Conservation (phyloP, 2,797 vertebrate genomes). For the Tapirus indicus region DNA sequence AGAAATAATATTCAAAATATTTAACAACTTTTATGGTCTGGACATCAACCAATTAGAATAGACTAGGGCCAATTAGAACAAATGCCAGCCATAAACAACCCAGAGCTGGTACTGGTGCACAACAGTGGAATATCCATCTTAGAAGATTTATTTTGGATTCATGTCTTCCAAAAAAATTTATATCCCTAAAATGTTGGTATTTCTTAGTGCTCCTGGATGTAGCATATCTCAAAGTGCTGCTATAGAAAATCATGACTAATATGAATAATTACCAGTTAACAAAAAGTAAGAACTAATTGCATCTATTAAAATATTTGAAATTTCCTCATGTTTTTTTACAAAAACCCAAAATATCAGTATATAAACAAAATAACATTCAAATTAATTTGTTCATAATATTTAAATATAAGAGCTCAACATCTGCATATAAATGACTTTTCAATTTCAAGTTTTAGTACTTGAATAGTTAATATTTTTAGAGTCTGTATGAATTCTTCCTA, state of each 20-base stretch:
- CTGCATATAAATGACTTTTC: not conserved
- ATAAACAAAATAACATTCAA: conserved; percentile 46
- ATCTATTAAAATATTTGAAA: conserved; percentile 5
- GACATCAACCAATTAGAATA: not conserved
- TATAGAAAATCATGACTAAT: conserved; percentile 39
- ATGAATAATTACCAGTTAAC: not conserved
- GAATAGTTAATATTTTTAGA: not conserved
- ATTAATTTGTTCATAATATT: not conserved
- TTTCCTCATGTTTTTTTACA: conserved; percentile 29
- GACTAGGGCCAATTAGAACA: not conserved
- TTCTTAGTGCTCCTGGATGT: conserved; percentile 13
- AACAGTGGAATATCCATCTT: not conserved
- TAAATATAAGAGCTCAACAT: not conserved
- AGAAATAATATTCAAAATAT: not conserved
- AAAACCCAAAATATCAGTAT: not conserved
- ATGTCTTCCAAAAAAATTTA: not conserved
- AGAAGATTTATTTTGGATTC: not conserved
- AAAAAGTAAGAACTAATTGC: not conserved
- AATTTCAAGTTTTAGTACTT: conserved; percentile 48
- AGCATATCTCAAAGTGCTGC: not conserved
- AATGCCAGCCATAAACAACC: not conserved
- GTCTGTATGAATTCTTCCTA: not conserved
- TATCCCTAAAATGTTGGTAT: conserved; percentile 19
- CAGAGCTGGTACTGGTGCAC: not conserved
- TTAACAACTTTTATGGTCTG: not conserved